Conservation (phyloP, 1,140 invertebrate genomes). For the Neodiprion virginianus region DNA sequence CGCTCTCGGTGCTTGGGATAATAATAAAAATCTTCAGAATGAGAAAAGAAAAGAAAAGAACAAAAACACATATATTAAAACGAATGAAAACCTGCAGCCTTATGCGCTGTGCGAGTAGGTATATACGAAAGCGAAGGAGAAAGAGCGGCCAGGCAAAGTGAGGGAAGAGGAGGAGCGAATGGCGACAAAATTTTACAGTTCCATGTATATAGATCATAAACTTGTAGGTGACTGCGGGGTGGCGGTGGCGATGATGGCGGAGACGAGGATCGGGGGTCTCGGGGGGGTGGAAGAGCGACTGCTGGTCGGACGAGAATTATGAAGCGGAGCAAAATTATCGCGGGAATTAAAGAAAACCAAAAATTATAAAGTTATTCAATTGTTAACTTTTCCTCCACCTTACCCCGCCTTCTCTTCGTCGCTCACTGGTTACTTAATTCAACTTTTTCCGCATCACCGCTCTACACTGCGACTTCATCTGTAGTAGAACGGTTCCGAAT, state of each 20-base stretch:
- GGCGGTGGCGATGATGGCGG: background rate
- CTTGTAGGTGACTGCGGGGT: too few species aligned
- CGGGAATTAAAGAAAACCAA: constrained; percentile 45
- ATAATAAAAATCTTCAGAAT: constrained; percentile 4
- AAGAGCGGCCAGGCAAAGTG: background rate
- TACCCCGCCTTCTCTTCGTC: constrained; percentile 5
- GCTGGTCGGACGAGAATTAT: constrained; percentile 30
- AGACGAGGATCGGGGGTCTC: constrained; percentile 19
- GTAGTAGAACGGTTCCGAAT: too few species aligned
- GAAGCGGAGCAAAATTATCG: constrained; percentile 36
- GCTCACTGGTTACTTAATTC: constrained; percentile 28
- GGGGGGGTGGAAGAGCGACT: background rate
- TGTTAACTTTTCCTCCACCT: constrained; percentile 17
- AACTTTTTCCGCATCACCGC: background rate
- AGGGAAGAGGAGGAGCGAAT: background rate
- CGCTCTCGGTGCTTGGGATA: background rate
- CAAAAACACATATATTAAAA: background rate
- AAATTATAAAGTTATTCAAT: constrained; percentile 48
- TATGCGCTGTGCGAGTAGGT: too few species aligned
- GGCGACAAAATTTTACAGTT: background rate
- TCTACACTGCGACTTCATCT: background rate
- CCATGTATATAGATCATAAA: background rate
- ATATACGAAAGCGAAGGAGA: background rate
- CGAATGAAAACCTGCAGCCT: background rate
- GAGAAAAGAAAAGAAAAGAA: background rate